Conservation (phyloP, 2,888 invertebrate genomes). For the Tineola bisselliella region DNA sequence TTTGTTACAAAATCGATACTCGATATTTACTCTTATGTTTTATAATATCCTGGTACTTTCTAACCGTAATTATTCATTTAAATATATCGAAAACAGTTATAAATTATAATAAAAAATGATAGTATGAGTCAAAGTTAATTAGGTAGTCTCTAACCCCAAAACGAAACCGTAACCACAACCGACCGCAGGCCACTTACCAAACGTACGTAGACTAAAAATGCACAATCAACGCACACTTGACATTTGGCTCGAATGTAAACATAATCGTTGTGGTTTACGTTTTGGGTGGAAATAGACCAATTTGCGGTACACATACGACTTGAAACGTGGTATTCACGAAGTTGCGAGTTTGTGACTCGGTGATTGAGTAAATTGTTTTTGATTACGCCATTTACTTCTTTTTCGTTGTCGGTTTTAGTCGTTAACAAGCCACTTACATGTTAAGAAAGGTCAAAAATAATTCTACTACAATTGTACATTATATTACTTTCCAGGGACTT, state of each 20-base stretch:
- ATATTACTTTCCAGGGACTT: neutral
- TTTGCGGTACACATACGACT: constrained; percentile 36
- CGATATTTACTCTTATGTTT: neutral
- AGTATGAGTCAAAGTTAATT: neutral
- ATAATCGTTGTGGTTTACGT: constrained; percentile 14
- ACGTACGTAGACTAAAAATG: neutral
- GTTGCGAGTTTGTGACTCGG: constrained; percentile 34
- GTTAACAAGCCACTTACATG: neutral
- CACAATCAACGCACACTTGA: constrained; percentile 26
- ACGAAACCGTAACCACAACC: neutral
- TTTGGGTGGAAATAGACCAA: constrained; percentile 30
- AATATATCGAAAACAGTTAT: no score
- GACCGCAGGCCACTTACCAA: neutral
- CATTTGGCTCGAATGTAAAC: constrained; percentile 30
- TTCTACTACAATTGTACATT: neutral
- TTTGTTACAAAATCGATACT: constrained; percentile 4
- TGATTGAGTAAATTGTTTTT: constrained; percentile 46
- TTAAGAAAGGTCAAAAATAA: constrained; percentile 7
- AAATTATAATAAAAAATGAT: no score
- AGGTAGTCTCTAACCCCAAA: neutral
- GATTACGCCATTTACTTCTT: constrained; percentile 29
- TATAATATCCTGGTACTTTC: neutral
- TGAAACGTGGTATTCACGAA: constrained; percentile 44
- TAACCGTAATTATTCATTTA: neutral
- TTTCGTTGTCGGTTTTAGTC: constrained; percentile 3